Conservation (phyloP, 1,140 invertebrate species). For the Pemphigus obesinymphae region DNA sequence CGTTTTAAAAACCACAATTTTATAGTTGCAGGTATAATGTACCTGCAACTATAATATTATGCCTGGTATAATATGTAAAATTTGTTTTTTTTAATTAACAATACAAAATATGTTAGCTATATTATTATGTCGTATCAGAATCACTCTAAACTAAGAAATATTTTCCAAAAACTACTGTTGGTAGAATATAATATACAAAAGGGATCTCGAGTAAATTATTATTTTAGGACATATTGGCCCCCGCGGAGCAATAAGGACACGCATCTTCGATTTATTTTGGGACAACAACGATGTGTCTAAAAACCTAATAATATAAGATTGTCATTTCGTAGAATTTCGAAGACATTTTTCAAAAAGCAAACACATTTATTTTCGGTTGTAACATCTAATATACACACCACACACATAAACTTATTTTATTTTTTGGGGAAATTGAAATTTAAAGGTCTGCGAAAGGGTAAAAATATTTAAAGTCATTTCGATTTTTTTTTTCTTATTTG, state of each 20-base stretch:
- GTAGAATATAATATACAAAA: too few relatives aligned
- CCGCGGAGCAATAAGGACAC: background rate
- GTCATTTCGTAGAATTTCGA: constrained; percentile 5
- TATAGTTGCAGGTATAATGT: too few relatives aligned
- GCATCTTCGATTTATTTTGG: background rate
- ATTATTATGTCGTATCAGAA: too few relatives aligned
- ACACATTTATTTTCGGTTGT: constrained; percentile 4
- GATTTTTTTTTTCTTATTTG: background rate
- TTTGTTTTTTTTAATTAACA: too few relatives aligned
- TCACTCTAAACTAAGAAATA: too few relatives aligned
- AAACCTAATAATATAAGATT: constrained; percentile 14
- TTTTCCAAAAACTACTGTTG: background rate
- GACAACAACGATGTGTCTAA: background rate
- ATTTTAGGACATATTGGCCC: background rate
- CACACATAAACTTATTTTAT: background rate
- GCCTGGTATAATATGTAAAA: too few relatives aligned
- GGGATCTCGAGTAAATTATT: background rate
- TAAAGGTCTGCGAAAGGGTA: background rate
- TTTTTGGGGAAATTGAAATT: background rate
- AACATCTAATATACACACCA: background rate
- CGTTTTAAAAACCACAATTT: too few relatives aligned
- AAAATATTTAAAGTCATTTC: background rate
- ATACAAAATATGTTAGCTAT: too few relatives aligned
- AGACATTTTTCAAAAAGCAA: background rate
- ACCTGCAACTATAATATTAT: too few relatives aligned